Base-by-base conservation (phyloP, 2,797 vertebrate species). In the Psittacula echo region DNA sequence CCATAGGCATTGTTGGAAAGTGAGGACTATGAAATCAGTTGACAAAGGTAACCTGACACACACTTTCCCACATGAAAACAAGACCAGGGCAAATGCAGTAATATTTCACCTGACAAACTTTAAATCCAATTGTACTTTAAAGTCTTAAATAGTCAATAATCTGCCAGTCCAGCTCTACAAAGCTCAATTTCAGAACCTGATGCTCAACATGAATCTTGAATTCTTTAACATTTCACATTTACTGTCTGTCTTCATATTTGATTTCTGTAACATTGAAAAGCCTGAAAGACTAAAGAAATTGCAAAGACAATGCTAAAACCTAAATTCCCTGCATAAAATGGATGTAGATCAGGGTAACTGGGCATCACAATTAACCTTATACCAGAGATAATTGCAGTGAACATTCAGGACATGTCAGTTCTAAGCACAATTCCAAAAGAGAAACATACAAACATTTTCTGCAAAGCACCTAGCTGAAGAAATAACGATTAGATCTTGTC, bases 131-230 rank as follows among this genome's bases (percentile, higher is more conserved):
- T 86, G 45, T 81, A 56, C 29, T 91, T 82, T 75, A 60, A 94
- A 90, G 23, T 75, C 47, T 61, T 53, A 72, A 91, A 21, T 68
- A 76, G 64, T 93, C 68, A 95, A 81, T 94, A 93, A 65, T 79
- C 37, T 88, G 75, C 75, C 88, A 81, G 60, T 81, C 60, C 45
- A 64, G 32, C 26, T 74, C 48, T 74, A 83, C 14, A 93, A 64
- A 82, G 19, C 65, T 92, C 65, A 64, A 30, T 92, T 82, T 90
- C 64, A 90, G 22, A 85, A 9, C 20, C 48, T 53, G 7, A 15
- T n/a, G 22, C 42, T 72, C 50, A 85, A 65, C 32, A 86, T 0
- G 0, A 93, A 45, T 50, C 41, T 44, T 42, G 62, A 66, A 77
- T 44, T 81, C 13, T 67, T 68, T n/a, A 66, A 45, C 12, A 34